phyloP scores from a whole-genome alignment of 2,888 invertebrate species.

The Pristionchus entomophagus region DNA sequence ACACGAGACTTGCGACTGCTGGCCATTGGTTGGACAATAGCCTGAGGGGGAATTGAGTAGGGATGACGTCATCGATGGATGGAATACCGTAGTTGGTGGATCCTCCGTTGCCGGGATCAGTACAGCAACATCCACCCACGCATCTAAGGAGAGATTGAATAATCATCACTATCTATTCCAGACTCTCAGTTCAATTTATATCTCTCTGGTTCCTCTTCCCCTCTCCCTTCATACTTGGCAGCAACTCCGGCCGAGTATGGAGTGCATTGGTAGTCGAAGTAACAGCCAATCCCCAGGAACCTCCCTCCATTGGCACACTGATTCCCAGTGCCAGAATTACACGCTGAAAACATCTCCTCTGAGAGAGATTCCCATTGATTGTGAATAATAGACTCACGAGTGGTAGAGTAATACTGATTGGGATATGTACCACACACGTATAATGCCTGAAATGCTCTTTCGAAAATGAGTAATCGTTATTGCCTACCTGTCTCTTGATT shows the following conservation, averaged over 20 bases:
- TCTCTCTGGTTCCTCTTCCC: background rate
- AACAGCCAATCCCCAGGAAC: constrained; percentile 57
- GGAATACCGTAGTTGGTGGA: background rate
- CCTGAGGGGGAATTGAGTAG: constrained; percentile 51
- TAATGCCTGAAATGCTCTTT: constrained; percentile 48
- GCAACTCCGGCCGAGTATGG: constrained; percentile 50
- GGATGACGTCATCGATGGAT: background rate
- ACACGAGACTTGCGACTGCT: constrained; percentile 61
- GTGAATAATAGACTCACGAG: constrained; percentile 50
- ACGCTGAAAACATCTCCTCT: background rate
- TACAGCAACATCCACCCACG: constrained; percentile 60
- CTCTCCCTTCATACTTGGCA: background rate
- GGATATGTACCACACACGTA: constrained; percentile 57
- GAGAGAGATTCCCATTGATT: background rate
- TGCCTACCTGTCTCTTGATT: background rate
- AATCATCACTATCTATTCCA: background rate
- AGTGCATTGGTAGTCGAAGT: constrained; percentile 60
- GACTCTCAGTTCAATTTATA: background rate
- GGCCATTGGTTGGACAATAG: constrained; percentile 63
- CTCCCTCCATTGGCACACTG: constrained; percentile 56
- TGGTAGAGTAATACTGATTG: constrained; percentile 54
- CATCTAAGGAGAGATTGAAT: constrained; percentile 45
- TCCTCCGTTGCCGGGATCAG: constrained; percentile 49
- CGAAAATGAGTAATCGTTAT: background rate
- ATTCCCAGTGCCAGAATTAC: constrained; percentile 5